Base-by-base conservation (phyloP, 2,113 vertebrate species). In the Oreochromis niloticus region DNA sequence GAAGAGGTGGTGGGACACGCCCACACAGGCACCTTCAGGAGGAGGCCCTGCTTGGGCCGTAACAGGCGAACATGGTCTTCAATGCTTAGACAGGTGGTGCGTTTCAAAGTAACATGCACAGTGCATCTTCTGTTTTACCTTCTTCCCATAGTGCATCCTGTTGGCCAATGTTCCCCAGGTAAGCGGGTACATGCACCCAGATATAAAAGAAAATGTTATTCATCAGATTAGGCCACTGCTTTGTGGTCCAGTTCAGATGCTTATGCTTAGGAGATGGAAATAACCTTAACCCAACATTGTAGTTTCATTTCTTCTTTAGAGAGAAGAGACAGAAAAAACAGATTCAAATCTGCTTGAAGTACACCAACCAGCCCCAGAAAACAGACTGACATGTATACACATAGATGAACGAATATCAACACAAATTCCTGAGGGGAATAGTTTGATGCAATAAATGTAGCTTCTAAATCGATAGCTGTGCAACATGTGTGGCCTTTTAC, bases 401-500 rank as follows among this genome's bases (percentile, higher is more conserved):
- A 7, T 36, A 66, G 61, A 66, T 63, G 59, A 19, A 36, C 32
- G 2, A 36, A 36, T 3, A 36, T 63, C 32, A 63, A 63, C 32
- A 39, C 32, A 7, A n/a, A 36, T 66, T 39, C 61, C 17, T 36
- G 32, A 66, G 32, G 17, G 32, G 32, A 5, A 66, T 66, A 39
- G 32, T 12, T 66, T 36, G 32, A 17, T 39, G 32, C 32, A 66
- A 12, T 66, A 66, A 66, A 39, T 66, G 17, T 66, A 66, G 32
- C 32, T 66, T 66, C 61, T 39, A n/a, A 66, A 66, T n/a, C 36
- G 32, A 39, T 66, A n/a, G 61, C 61, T n/a, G 17, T 66, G 61
- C 0, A 66, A 39, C 61, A 66, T 66, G 32, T 91, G 94, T 91
- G 85, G 83, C 86, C 88, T 92, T 93, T 92, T 89, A 88, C 17